Percentiles rank a stretch among this genome's conserved stretches.
These are phyloP conservation scores for Agelastica alni DNA, from an alignment of 2,888 invertebrate genomes.

Conservation along the genomic window DNA sequence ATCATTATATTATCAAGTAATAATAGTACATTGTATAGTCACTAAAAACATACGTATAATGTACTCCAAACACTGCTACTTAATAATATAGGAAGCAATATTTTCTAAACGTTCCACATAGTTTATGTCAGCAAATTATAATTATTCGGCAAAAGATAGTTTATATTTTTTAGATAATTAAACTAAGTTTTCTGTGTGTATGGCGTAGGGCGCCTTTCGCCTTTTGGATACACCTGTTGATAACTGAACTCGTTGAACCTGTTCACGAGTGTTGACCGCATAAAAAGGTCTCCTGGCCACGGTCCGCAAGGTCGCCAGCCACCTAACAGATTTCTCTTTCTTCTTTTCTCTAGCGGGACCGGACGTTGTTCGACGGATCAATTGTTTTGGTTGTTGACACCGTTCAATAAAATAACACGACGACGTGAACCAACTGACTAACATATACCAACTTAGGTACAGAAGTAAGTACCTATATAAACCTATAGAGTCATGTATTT, in stretches of 20 bases:
- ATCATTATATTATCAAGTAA: no score
- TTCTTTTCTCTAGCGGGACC: slow-evolving; percentile 11
- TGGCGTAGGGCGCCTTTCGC: slow-evolving; percentile 36
- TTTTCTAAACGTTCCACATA: no score
- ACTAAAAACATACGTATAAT: no score
- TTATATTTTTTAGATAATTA: no score
- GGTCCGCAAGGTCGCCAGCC: slow-evolving; percentile 33
- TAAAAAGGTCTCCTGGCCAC: slow-evolving; percentile 30
- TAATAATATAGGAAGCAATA: no score
- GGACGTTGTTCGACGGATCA: slow-evolving; percentile 5
- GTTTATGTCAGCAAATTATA: no score
- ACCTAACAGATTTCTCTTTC: slow-evolving; percentile 21
- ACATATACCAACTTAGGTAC: not conserved
- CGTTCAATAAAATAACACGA: not conserved
- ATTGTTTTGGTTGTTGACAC: slow-evolving; percentile 21
- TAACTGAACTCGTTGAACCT: slow-evolving; percentile 47
- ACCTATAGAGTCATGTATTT: no score
- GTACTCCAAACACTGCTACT: no score
- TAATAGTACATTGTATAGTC: no score
- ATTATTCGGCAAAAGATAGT: no score
- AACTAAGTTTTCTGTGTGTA: slow-evolving; percentile 1
- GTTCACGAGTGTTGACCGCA: slow-evolving; percentile 45
- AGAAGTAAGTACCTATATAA: no score
- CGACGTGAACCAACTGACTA: no score
- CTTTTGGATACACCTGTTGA: slow-evolving; percentile 46